Evolutionary conservation across 2,113 vertebrate genomes (phyloP).

Genomic region (Pandion haliaetus): DNA sequence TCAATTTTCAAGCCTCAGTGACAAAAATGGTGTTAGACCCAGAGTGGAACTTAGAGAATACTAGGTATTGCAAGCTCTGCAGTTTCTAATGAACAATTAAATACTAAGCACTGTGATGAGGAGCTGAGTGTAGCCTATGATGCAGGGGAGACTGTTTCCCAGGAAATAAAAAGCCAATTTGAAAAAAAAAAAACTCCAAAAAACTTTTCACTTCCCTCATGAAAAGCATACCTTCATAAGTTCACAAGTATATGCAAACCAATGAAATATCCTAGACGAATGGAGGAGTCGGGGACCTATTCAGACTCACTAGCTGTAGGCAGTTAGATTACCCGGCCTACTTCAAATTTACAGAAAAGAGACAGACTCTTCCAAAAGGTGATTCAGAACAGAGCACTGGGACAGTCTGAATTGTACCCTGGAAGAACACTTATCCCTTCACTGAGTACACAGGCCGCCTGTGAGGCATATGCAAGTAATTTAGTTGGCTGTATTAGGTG

Average conservation of each 20-base stretch:
- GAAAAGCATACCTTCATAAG: neutral
- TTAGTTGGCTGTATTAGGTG: neutral
- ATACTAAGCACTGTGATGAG: neutral
- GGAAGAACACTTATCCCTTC: neutral
- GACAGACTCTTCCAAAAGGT: neutral
- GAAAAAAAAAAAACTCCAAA: no score
- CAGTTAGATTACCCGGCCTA: neutral
- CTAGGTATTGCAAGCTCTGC: neutral
- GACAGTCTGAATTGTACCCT: neutral
- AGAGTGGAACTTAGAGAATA: neutral
- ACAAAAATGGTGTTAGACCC: conserved; percentile 3
- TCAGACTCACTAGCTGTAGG: neutral
- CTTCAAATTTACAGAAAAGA: neutral
- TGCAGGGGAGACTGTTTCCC: neutral
- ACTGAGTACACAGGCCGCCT: neutral
- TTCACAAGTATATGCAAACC: neutral
- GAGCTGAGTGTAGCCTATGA: neutral
- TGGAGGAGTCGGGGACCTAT: neutral
- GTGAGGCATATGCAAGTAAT: neutral
- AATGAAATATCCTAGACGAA: neutral
- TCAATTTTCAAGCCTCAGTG: conserved; percentile 14
- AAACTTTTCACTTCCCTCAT: neutral
- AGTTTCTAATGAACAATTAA: neutral
- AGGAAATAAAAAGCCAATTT: neutral
- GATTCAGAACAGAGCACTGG: neutral